A percentile compares a stretch with the other conserved stretches of the same genome.
These are phyloP conservation scores for Chromoteleia sp. DNA, from an alignment of 2,888 invertebrate species.

Conservation along the genomic window DNA sequence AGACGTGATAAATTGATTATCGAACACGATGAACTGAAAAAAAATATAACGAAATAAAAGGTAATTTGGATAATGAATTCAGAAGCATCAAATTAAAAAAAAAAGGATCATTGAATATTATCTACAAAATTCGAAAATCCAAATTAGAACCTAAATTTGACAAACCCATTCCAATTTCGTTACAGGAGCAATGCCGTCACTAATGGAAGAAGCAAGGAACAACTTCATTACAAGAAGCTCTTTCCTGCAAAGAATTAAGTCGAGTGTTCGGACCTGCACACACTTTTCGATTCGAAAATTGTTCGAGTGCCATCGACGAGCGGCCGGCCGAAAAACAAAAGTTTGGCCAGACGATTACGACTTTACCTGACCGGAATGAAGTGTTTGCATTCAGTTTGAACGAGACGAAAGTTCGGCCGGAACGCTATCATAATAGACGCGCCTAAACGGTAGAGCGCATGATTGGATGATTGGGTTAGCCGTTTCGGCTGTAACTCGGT, in stretches of 20 bases:
- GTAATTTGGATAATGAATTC: too few species aligned
- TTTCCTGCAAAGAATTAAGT: neutral
- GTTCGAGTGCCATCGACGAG: constrained; percentile 27
- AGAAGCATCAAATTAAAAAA: too few species aligned
- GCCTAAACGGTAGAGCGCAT: constrained; percentile 70
- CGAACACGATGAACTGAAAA: too few species aligned
- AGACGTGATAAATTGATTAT: too few species aligned
- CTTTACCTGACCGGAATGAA: constrained; percentile 66
- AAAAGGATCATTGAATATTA: too few species aligned
- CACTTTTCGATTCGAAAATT: constrained; percentile 12
- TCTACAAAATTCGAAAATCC: too few species aligned
- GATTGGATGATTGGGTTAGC: constrained; percentile 82
- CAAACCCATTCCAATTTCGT: too few species aligned
- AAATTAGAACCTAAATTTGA: too few species aligned
- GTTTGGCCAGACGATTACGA: constrained; percentile 50
- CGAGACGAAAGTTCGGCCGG: constrained; percentile 45
- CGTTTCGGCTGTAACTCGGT: constrained; percentile 80
- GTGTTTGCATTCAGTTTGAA: constrained; percentile 45
- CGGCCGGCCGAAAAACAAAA: constrained; percentile 36
- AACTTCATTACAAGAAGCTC: neutral
- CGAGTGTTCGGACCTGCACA: constrained; percentile 7
- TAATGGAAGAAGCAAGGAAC: neutral
- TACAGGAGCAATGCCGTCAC: too few species aligned
- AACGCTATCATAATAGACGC: constrained; percentile 63
- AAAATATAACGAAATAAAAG: too few species aligned